Conservation (phyloP, 2,888 invertebrate genomes). For the Drosophila anceps region DNA sequence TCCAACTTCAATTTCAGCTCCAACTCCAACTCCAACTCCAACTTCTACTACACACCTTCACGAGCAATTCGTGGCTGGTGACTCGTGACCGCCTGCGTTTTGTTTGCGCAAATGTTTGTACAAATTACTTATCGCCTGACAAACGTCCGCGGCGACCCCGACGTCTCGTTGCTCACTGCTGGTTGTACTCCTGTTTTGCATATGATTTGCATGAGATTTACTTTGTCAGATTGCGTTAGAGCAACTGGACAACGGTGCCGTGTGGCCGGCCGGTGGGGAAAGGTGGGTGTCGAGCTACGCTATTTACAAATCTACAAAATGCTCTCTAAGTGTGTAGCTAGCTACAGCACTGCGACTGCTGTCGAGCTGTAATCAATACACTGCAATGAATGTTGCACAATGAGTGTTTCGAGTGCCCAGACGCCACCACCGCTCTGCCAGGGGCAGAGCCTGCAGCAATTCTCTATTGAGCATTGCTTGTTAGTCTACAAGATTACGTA, state of each 20-base stretch:
- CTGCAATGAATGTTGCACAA: slow-evolving; percentile 47
- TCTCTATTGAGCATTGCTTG: slow-evolving; percentile 17
- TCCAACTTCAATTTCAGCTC: not conserved
- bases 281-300: slow-evolving; percentile 8
- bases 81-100: slow-evolving; percentile 67
- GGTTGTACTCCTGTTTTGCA: slow-evolving; percentile 41
- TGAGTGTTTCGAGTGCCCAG: slow-evolving; percentile 40
- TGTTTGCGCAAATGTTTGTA: slow-evolving; percentile 73
- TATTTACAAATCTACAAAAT: slow-evolving; percentile 43
- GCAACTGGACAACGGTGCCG: slow-evolving; percentile 16
- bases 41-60: slow-evolving; percentile 1
- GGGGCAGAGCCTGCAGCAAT: slow-evolving; percentile 1
- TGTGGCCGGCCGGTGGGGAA: not conserved
- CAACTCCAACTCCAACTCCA: not conserved
- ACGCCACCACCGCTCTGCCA: slow-evolving; percentile 11
- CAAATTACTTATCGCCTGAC: slow-evolving; percentile 75
- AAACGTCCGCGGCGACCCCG: slow-evolving; percentile 19
- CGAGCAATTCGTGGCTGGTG: slow-evolving; percentile 15
- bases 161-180: slow-evolving; percentile 1
- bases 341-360: slow-evolving; percentile 18
- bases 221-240: slow-evolving; percentile 47
- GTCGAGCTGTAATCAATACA: slow-evolving; percentile 38
- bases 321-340: slow-evolving; percentile 24
- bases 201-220: slow-evolving; percentile 61
- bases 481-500: slow-evolving; percentile 21